phyloP scores from a whole-genome alignment of 2,888 invertebrate species.

The Idaea dimidiata region DNA sequence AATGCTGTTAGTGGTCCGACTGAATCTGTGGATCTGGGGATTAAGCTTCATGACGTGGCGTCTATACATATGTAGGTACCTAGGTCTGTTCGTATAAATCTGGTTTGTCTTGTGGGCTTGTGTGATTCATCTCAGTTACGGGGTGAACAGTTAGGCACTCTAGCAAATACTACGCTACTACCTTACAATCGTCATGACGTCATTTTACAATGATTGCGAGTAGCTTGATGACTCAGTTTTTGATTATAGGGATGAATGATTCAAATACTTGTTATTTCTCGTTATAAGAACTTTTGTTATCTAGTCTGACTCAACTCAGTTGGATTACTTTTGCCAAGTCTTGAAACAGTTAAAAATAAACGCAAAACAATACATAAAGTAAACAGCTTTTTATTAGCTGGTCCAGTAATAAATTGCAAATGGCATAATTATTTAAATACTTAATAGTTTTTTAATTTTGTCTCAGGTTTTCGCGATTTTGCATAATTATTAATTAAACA shows the following conservation, averaged over 20 bases:
- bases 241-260: conserved; percentile 45
- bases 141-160: not conserved
- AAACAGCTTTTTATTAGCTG: too few species aligned
- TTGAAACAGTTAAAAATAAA: too few species aligned
- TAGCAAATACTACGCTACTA: conserved; percentile 39
- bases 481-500: too few species aligned
- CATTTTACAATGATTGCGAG: conserved; percentile 41
- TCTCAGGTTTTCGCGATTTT: too few species aligned
- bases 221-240: conserved; percentile 48
- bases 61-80: conserved; percentile 15
- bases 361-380: too few species aligned
- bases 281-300: conserved; percentile 6
- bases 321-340: too few species aligned
- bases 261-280: conserved; percentile 27
- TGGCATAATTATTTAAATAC: too few species aligned
- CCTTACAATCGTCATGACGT: conserved; percentile 56
- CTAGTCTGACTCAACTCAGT: conserved; percentile 6
- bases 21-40: conserved; percentile 31
- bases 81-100: conserved; percentile 16
- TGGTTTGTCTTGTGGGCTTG: conserved; percentile 28
- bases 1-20: conserved; percentile 50
- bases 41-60: conserved; percentile 35
- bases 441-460: too few species aligned
- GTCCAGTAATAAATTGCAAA: too few species aligned
- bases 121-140: conserved; percentile 44